Percentiles rank a stretch among this genome's conserved stretches.
Conservation (phyloP, 2,797 vertebrate genomes). For the Aplochiton taeniatus region DNA sequence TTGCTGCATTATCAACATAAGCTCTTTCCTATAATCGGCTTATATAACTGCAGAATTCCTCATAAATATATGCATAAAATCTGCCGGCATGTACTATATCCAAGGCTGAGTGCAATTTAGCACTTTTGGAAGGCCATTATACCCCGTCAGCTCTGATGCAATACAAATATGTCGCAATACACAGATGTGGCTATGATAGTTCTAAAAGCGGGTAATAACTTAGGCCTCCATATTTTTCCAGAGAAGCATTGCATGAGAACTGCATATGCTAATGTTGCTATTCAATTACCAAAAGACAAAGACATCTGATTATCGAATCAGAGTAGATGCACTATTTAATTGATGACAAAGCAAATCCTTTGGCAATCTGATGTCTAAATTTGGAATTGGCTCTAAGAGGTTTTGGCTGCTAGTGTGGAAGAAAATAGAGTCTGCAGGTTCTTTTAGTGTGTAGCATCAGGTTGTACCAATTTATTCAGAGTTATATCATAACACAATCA, state of each 20-base stretch:
- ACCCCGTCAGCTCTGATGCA: not conserved
- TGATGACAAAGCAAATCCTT: constrained; percentile 30
- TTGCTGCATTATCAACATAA: constrained; percentile 56
- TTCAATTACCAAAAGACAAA: constrained; percentile 25
- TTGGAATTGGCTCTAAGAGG: constrained; percentile 23
- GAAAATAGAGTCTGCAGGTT: no score
- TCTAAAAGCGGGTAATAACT: not conserved
- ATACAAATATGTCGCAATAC: not conserved
- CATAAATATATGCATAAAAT: constrained; percentile 16
- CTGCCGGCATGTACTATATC: constrained; percentile 7
- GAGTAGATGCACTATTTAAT: constrained; percentile 30
- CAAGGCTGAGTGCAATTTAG: constrained; percentile 4
- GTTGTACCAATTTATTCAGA: no score
- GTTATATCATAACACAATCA: no score
- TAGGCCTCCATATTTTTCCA: not conserved
- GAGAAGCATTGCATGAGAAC: not conserved
- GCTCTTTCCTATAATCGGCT: constrained; percentile 59
- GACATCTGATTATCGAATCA: constrained; percentile 24
- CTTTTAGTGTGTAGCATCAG: no score
- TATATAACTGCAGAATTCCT: constrained; percentile 28
- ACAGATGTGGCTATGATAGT: not conserved
- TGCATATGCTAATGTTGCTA: constrained; percentile 21
- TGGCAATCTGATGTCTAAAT: constrained; percentile 32
- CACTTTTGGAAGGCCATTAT: not conserved
- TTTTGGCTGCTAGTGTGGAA: no score